Conservation (phyloP, 2,797 vertebrate species). For the Gymnocypris eckloni region DNA sequence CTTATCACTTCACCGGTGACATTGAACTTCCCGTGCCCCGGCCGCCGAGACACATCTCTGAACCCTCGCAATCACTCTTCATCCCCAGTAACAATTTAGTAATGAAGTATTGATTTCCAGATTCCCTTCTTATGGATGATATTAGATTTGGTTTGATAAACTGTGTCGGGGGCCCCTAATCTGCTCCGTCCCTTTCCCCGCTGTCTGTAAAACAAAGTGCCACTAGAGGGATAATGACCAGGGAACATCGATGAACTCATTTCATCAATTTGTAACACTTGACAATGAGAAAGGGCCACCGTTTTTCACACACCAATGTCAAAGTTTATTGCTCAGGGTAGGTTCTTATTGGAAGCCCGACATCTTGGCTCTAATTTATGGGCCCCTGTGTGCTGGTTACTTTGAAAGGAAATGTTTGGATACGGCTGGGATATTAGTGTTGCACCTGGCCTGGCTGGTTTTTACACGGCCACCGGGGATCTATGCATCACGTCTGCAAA, state of each 20-base stretch:
- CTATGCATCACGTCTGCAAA: conserved; percentile 86
- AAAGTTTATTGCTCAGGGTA: conserved; percentile 88
- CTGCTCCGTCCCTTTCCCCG: conserved; percentile 81
- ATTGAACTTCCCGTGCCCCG: conserved; percentile 89
- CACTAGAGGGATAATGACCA: conserved; percentile 95
- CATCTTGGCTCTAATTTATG: conserved; percentile 96
- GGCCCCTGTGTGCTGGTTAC: conserved; percentile 93
- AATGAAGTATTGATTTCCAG: conserved; percentile 99
- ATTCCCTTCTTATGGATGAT: conserved; percentile 97
- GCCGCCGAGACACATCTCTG: conserved; percentile 87
- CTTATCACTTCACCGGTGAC: conserved; percentile 83
- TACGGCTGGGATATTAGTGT: conserved; percentile 93
- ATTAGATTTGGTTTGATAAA: conserved; percentile 99
- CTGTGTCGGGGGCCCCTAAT: conserved; percentile 85
- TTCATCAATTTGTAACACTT: conserved; percentile 97
- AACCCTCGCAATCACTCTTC: conserved; percentile 92
- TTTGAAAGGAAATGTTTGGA: conserved; percentile 99
- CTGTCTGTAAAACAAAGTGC: conserved; percentile 97
- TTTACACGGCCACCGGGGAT: conserved; percentile 87
- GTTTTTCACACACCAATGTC: conserved; percentile 93
- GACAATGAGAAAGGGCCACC: conserved; percentile 88
- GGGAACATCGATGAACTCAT: conserved; percentile 94
- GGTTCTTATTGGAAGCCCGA: conserved; percentile 87
- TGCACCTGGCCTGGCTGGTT: conserved; percentile 96
- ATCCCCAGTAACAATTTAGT: conserved; percentile 99